phyloP scores from a whole-genome alignment of 2,888 invertebrate genomes.

The Calameuta filiformis region DNA sequence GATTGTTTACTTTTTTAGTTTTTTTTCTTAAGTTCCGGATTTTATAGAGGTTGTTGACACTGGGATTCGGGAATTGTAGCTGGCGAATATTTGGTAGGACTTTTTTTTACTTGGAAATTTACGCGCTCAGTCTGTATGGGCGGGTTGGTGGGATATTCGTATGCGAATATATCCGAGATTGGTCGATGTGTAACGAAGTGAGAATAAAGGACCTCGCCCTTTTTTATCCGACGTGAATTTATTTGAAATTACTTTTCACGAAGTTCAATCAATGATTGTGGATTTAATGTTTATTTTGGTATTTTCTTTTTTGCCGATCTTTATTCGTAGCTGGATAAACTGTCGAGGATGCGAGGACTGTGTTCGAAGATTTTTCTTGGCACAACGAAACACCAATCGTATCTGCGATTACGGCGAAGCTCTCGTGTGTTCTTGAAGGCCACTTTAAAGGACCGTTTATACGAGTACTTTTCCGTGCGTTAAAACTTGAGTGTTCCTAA shows the following conservation, averaged over 20 bases:
- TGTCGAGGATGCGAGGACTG: background rate
- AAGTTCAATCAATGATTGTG: background rate
- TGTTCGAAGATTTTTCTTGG: background rate
- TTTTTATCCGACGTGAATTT: background rate
- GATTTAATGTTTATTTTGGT: background rate
- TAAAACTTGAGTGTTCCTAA: background rate
- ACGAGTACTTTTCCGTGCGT: background rate
- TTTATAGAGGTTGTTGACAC: background rate
- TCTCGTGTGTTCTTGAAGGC: background rate
- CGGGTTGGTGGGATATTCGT: background rate
- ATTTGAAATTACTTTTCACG: background rate
- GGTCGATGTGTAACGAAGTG: background rate
- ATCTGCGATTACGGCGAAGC: background rate
- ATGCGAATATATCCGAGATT: background rate
- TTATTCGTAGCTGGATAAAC: background rate
- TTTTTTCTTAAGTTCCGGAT: background rate
- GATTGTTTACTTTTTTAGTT: background rate
- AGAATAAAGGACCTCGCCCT: background rate
- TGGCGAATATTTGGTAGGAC: background rate
- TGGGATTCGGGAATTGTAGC: background rate
- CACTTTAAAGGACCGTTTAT: background rate
- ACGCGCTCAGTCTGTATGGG: background rate
- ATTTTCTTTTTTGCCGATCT: background rate
- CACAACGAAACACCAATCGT: background rate
- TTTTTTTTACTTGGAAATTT: background rate